These are phyloP conservation scores for Rousettus madagascariensis DNA, from an alignment of 2,797 vertebrate genomes.

Conservation along the genomic window DNA sequence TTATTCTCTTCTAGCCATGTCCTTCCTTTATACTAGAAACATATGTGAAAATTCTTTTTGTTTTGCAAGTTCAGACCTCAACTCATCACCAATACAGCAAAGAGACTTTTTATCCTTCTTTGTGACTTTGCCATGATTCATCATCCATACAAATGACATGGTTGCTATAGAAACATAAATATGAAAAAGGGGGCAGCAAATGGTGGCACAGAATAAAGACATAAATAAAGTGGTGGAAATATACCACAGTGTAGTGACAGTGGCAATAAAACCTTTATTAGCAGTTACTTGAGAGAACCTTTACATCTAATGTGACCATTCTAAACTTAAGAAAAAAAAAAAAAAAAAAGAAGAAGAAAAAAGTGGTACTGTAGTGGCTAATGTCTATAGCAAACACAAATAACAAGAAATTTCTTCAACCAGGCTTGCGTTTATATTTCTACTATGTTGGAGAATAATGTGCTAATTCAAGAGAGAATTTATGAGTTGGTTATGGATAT, in stretches of 20 bases:
- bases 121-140: slow-evolving; percentile 48
- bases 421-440: background rate
- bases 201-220: slow-evolving; percentile 57
- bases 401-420: background rate
- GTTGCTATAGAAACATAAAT: slow-evolving; percentile 64
- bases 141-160: slow-evolving; percentile 48
- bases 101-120: slow-evolving; percentile 61
- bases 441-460: background rate
- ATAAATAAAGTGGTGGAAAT: slow-evolving; percentile 69
- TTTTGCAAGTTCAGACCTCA: slow-evolving; percentile 48
- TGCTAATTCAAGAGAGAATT: slow-evolving; percentile 15
- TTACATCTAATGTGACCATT: slow-evolving; percentile 53
- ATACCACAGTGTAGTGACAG: slow-evolving; percentile 39
- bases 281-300: slow-evolving; percentile 51
- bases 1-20: slow-evolving; percentile 7
- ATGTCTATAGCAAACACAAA: background rate
- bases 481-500: background rate
- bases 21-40: slow-evolving; percentile 40
- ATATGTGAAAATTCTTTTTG: background rate
- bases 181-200: slow-evolving; percentile 35
- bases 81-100: background rate
- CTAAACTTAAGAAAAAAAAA: slow-evolving; percentile 39
- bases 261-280: slow-evolving; percentile 69
- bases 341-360: background rate
- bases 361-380: background rate